These are phyloP conservation scores for Drosophila neonasuta DNA, from an alignment of 2,888 invertebrate genomes.

Conservation along the genomic window DNA sequence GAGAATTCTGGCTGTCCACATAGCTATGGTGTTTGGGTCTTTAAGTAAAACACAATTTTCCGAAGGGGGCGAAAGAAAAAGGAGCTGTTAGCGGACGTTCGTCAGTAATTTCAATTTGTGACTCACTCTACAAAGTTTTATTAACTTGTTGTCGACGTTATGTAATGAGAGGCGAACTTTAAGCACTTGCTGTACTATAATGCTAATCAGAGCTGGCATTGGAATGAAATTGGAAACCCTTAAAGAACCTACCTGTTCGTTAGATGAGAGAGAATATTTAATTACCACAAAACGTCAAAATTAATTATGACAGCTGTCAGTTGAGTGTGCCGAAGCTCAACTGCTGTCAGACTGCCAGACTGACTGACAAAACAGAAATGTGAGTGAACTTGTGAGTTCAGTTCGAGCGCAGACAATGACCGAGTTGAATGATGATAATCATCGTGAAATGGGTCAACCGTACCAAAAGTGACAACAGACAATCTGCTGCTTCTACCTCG, in stretches of 20 bases:
- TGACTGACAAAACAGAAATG: conserved; percentile 28
- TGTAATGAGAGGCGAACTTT: conserved; percentile 40
- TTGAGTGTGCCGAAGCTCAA: conserved; percentile 70
- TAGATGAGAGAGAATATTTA: conserved; percentile 73
- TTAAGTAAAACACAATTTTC: conserved; percentile 61
- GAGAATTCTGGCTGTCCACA: not conserved
- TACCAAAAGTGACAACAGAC: conserved; percentile 66
- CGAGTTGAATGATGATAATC: conserved; percentile 56
- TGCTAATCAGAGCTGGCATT: conserved; percentile 69
- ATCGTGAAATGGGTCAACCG: conserved; percentile 72
- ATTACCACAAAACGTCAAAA: conserved; percentile 81
- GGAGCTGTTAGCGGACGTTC: conserved; percentile 59
- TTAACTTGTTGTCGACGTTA: conserved; percentile 23
- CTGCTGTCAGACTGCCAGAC: conserved; percentile 33
- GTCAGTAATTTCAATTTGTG: conserved; percentile 68
- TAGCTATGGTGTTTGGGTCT: conserved; percentile 36
- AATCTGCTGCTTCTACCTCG: conserved; percentile 18
- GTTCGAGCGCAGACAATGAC: conserved; percentile 51
- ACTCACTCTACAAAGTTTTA: conserved; percentile 14
- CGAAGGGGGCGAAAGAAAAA: conserved; percentile 40
- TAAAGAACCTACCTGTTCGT: conserved; percentile 42
- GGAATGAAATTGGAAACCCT: conserved; percentile 64
- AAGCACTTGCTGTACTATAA: conserved; percentile 13
- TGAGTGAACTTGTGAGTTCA: conserved; percentile 29
- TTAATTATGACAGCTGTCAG: conserved; percentile 83